A percentile compares a stretch with the other conserved stretches of the same genome.
Evolutionary conservation across 1,140 invertebrate genomes (phyloP).

Genomic region (Plutomurus gul): DNA sequence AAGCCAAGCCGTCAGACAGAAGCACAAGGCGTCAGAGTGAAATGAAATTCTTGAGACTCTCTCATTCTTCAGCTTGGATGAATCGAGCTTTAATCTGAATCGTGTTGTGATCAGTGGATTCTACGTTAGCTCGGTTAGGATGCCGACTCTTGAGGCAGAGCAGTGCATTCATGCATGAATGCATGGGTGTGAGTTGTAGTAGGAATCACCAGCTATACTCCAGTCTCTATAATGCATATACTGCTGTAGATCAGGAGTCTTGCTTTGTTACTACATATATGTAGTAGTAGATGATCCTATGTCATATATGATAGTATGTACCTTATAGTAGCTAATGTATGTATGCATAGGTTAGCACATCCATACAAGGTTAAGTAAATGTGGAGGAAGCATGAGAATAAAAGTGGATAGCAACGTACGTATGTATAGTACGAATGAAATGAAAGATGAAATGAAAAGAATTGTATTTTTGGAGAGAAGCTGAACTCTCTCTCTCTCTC

Average conservation of each 20-base stretch:
- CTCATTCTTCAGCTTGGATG: conserved; percentile 32
- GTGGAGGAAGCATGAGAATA: neutral
- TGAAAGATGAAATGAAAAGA: conserved; percentile 40
- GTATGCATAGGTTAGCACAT: no score
- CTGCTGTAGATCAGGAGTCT: no score
- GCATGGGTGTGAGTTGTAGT: neutral
- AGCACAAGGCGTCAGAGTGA: conserved; percentile 36
- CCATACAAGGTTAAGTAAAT: no score
- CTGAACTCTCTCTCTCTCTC: neutral
- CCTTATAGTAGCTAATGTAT: no score
- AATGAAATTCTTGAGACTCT: conserved; percentile 45
- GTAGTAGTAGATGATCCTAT: no score
- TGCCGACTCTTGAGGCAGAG: conserved; percentile 5
- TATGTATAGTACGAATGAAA: neutral
- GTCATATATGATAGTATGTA: no score
- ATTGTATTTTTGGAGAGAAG: conserved; percentile 44
- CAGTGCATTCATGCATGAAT: conserved; percentile 44
- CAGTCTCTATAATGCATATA: no score
- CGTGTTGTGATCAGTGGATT: conserved; percentile 31
- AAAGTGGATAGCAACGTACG: neutral
- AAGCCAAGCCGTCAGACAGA: conserved; percentile 26
- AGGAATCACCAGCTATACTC: conserved; percentile 2
- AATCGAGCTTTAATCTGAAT: conserved; percentile 33
- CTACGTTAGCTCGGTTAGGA: neutral
- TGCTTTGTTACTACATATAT: no score